Evolutionary conservation across 2,113 vertebrate species (phyloP).

Genomic region (Coptodon bakossiorum): DNA sequence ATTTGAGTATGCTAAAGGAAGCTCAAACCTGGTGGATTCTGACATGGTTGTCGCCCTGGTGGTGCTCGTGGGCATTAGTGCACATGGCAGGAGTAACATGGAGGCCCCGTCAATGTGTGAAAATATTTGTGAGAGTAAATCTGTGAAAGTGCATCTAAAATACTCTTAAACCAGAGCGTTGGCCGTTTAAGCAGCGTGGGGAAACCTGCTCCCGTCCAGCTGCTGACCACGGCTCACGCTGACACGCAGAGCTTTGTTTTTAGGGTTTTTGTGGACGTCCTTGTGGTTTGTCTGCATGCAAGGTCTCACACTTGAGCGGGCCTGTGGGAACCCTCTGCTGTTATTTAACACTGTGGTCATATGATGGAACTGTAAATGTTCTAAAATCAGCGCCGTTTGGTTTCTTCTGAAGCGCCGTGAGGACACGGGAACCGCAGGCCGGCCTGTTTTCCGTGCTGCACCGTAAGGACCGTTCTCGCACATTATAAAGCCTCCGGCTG

Average conservation of each 20-base stretch:
- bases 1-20: neutral
- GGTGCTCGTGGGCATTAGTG: fast-evolving
- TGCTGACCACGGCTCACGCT: neutral
- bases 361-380: neutral
- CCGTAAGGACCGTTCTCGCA: neutral
- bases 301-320: neutral
- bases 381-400: neutral
- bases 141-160: neutral
- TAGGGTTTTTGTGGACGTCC: neutral
- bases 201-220: neutral
- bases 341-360: fast-evolving
- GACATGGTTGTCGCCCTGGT: neutral
- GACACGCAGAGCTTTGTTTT: neutral
- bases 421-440: neutral
- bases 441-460: neutral
- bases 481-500: neutral
- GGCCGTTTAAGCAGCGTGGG: neutral
- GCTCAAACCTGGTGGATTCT: too few relatives aligned
- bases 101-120: neutral
- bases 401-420: neutral
- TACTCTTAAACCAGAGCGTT: neutral
- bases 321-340: neutral
- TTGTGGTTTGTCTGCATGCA: neutral
- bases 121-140: neutral
- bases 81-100: neutral